Percentiles rank a stretch among this genome's conserved stretches.
These are phyloP conservation scores for Okapia johnstoni DNA, from an alignment of 2,113 vertebrate species.

Conservation along the genomic window DNA sequence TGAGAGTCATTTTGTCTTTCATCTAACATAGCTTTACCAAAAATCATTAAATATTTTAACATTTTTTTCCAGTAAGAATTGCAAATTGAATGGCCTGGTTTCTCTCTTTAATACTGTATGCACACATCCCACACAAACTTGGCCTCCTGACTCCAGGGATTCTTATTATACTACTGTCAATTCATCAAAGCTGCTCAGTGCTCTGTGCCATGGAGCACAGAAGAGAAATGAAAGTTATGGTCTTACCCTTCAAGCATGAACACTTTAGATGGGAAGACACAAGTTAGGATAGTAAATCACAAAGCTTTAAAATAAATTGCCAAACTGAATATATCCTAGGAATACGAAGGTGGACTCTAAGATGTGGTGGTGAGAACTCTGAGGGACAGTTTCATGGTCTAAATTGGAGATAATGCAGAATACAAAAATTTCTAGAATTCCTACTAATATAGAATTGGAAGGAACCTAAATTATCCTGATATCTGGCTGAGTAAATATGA, in stretches of 20 bases:
- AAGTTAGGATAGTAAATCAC: background rate
- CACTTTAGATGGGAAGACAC: background rate
- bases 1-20: background rate
- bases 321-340: background rate
- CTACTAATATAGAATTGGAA: background rate
- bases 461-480: background rate
- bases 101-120: background rate
- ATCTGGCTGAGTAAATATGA: background rate
- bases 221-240: background rate
- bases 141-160: too few relatives aligned
- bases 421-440: background rate
- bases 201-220: background rate
- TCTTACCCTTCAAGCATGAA: background rate
- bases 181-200: background rate
- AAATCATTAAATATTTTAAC: background rate
- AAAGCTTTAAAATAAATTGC: background rate
- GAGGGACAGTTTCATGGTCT: background rate
- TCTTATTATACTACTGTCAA: background rate
- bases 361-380: background rate
- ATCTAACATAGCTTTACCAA: background rate
- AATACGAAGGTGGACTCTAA: background rate
- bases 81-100: background rate
- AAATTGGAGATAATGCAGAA: background rate
- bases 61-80: background rate
- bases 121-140: background rate